Evolutionary conservation across 2,888 invertebrate species (phyloP), one percentile per base, ranked within the genome.

Genomic region (Drosophila formosana): DNA sequence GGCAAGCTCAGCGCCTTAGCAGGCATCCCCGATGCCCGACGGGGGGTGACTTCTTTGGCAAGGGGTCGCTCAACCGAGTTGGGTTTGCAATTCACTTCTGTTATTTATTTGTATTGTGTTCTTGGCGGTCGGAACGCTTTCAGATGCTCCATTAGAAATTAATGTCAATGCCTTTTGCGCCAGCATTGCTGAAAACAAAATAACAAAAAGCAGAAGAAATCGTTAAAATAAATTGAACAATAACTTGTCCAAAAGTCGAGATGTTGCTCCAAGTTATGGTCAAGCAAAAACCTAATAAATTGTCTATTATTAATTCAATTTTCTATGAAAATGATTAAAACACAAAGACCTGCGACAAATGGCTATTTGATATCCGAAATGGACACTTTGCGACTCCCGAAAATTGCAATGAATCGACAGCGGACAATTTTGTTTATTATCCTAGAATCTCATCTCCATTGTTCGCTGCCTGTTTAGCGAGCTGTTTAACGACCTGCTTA

Each of bases 121-220:
- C 45, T 41, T 58, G 58, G 53, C 57, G 49, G 55, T 51, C 57
- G 53, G 50, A 61, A 53, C 74, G 68, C 53, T 73, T 61, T 60
- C 67, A 64, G 60, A 60, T 52, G 65, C 64, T 55, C 75, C 78
- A 75, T 73, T 68, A 65, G 75, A 78, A 68, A 78, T 78, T 60
- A 75, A 74, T 68, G 63, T 41, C 57, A 51, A 63, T 50, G 57
- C 61, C 49, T 69, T 75, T 70, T 37, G 60, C 9, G 37, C 13
- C 47, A 39, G 25, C 77, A 78, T 77, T 60, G 52, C 78, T 80
- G 78, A 37, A 78, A 76, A 52, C 46, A 53, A 46, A 34, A 45
- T 45, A 46, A 67, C 18, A 46, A 18, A 47, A 64, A 43, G 72
- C 46, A 62, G 57, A 47, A 65, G 65, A 45, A 47, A 46, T 63